phyloP scores from a whole-genome alignment of 2,113 vertebrate genomes.

The Recurvirostra avosetta region DNA sequence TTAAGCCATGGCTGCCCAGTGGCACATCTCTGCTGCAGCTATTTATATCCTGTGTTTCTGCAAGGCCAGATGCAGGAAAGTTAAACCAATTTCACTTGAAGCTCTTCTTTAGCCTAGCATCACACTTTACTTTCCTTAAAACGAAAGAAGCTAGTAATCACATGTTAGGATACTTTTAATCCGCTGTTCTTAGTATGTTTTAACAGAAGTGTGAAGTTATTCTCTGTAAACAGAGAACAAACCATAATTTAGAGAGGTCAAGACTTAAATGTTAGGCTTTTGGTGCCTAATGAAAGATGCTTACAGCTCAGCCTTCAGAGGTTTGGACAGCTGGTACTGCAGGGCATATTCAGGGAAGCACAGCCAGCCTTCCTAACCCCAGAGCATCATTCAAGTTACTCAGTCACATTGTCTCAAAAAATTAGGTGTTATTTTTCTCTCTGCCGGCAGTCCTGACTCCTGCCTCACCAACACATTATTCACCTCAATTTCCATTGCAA shows the following conservation, averaged over 20 bases:
- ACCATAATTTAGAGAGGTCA: not conserved
- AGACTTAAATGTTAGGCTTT: not conserved
- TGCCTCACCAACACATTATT: not conserved
- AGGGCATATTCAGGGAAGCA: not conserved
- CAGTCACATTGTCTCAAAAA: not conserved
- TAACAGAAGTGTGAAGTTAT: not conserved
- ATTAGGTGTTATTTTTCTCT: not conserved
- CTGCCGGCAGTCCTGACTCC: not conserved
- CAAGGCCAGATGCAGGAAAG: not conserved
- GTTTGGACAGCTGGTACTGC: not conserved
- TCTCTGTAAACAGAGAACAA: not conserved
- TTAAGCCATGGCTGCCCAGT: not conserved
- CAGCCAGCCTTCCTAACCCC: not conserved
- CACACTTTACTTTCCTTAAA: not conserved
- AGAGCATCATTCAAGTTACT: not conserved
- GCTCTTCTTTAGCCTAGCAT: not conserved
- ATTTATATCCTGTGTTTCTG: not conserved
- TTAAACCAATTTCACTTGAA: not conserved
- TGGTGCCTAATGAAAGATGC: not conserved
- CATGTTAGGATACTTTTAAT: not conserved
- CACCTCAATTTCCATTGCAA: not conserved
- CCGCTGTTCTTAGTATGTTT: not conserved
- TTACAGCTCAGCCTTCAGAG: not conserved
- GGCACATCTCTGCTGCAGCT: not conserved
- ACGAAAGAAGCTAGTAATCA: not conserved